These are phyloP conservation scores for Philereme transversata DNA, from an alignment of 2,888 invertebrate species.

Conservation along the genomic window DNA sequence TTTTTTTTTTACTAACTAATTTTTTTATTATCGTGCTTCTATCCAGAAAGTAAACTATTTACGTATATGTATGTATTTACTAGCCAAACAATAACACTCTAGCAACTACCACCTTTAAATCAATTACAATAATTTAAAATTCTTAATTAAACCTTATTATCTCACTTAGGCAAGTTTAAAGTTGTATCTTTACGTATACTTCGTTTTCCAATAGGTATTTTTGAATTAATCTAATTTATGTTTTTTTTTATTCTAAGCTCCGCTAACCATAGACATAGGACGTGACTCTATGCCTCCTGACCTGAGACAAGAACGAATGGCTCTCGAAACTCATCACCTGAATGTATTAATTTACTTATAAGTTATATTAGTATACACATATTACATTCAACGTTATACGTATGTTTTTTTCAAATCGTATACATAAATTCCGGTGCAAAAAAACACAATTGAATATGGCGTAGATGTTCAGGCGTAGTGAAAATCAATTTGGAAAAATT, in stretches of 20 bases:
- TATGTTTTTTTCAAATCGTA: slow-evolving; percentile 79
- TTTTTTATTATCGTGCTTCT: slow-evolving; percentile 63
- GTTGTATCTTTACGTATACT: slow-evolving; percentile 83
- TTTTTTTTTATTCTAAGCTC: slow-evolving; percentile 70
- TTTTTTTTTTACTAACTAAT: slow-evolving; percentile 71
- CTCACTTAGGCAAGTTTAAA: slow-evolving; percentile 84
- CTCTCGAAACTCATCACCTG: slow-evolving; percentile 48
- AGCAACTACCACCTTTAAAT: slow-evolving; percentile 79
- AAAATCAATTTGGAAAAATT: slow-evolving; percentile 49
- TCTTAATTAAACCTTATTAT: slow-evolving; percentile 80
- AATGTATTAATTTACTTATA: slow-evolving; percentile 68
- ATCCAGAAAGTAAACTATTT: slow-evolving; percentile 65
- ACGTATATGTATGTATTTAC: slow-evolving; percentile 73
- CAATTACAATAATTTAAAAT: slow-evolving; percentile 82
- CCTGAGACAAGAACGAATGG: slow-evolving; percentile 31
- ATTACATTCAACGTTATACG: slow-evolving; percentile 83
- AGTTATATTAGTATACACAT: slow-evolving; percentile 81
- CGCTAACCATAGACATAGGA: slow-evolving; percentile 29
- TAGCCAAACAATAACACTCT: slow-evolving; percentile 78
- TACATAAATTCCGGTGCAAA: slow-evolving; percentile 82
- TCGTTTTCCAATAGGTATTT: slow-evolving; percentile 80
- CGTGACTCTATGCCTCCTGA: slow-evolving; percentile 39
- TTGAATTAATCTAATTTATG: slow-evolving; percentile 66
- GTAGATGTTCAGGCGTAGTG: slow-evolving; percentile 58
- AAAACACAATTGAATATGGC: slow-evolving; percentile 69